Percentiles rank a stretch among this genome's conserved stretches.
Conservation (phyloP, 2,797 vertebrate species). For the Nannoperca australis region DNA sequence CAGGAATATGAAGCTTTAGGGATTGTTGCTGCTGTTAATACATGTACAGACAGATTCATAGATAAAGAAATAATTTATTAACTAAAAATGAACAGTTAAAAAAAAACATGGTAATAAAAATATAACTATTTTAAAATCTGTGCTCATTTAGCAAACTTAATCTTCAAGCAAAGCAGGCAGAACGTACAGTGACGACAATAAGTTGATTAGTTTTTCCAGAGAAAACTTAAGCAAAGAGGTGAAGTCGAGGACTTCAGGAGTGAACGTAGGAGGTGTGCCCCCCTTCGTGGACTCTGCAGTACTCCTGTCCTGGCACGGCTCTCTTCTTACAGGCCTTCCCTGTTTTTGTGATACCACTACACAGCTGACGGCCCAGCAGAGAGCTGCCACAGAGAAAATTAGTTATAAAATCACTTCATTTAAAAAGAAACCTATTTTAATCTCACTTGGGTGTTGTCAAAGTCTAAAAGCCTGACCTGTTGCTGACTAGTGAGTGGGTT, state of each 20-base stretch:
- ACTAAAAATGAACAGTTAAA: conserved; percentile 8
- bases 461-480: conserved; percentile 70
- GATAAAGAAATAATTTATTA: conserved; percentile 59
- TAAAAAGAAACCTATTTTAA: no score
- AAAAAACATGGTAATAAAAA: conserved; percentile 5
- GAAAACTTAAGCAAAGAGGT: not conserved
- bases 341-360: conserved; percentile 84
- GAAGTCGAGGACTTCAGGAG: conserved; percentile 13
- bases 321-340: conserved; percentile 87
- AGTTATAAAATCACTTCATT: no score
- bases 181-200: not conserved
- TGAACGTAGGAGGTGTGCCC: conserved; percentile 59
- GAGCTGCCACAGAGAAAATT: conserved; percentile 67
- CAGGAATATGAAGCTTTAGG: not conserved
- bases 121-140: not conserved
- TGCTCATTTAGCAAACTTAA: not conserved
- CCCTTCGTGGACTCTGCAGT: conserved; percentile 85
- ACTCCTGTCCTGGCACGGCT: conserved; percentile 80
- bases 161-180: not conserved
- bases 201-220: not conserved
- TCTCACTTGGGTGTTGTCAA: not conserved
- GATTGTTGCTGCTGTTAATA: not conserved
- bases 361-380: conserved; percentile 73
- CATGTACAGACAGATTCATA: not conserved
- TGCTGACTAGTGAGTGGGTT: conserved; percentile 71